These are phyloP conservation scores for Lacerta viridis DNA, from an alignment of 2,797 vertebrate genomes.

Conservation along the genomic window DNA sequence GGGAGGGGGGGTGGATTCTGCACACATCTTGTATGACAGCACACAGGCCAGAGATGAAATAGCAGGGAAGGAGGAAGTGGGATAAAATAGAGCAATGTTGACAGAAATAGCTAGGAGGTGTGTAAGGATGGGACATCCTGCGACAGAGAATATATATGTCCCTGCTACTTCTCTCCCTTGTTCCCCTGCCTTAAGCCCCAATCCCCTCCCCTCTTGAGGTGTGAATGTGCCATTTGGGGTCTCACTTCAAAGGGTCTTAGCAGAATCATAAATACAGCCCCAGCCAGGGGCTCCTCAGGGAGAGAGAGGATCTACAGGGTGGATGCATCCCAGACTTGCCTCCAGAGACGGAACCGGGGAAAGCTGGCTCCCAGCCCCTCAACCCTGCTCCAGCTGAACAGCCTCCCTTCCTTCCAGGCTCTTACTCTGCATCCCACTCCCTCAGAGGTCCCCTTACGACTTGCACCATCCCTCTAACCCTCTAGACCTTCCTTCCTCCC, in stretches of 20 bases:
- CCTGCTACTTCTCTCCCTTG: neutral
- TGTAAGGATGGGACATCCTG: conserved; percentile 36
- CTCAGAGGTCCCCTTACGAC: neutral
- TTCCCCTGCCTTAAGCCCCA: conserved; percentile 26
- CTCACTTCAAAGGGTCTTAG: conserved; percentile 38
- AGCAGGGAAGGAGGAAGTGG: neutral
- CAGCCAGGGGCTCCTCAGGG: conserved; percentile 36
- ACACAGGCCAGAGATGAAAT: neutral
- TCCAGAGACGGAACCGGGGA: conserved; percentile 20
- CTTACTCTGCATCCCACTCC: neutral
- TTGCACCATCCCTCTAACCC: neutral
- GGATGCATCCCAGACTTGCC: conserved; percentile 40
- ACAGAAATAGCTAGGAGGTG: conserved; percentile 43
- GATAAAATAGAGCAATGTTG: conserved; percentile 33
- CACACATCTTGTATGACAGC: neutral
- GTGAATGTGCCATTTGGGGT: conserved; percentile 51
- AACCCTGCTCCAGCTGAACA: neutral
- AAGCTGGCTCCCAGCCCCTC: neutral
- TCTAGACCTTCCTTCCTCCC: neutral
- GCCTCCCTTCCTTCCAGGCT: neutral
- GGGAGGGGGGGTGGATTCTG: neutral
- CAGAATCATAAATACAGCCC: conserved; percentile 49
- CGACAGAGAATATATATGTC: neutral
- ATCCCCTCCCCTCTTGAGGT: conserved; percentile 38
- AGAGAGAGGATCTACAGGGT: conserved; percentile 25